These are phyloP conservation scores for Xenentodon cancila DNA, from an alignment of 2,797 vertebrate species.

Conservation along the genomic window DNA sequence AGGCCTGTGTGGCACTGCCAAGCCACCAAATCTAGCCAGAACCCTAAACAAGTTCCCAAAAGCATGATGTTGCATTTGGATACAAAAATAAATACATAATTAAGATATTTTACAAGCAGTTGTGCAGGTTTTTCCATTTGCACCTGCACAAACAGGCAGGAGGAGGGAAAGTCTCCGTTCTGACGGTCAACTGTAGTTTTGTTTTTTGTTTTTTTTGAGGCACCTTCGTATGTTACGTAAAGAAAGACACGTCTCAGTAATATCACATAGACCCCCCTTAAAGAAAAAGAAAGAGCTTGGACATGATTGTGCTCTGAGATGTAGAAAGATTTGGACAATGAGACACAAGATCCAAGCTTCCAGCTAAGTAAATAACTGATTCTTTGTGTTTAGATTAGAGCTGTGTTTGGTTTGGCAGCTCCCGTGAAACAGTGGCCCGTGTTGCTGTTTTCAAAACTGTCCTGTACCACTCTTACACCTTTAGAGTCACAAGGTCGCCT, in stretches of 20 bases:
- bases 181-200: not conserved
- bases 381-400: conserved; percentile 2
- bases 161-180: not conserved
- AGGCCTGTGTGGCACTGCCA: not conserved
- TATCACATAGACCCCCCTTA: not conserved
- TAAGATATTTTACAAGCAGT: not conserved
- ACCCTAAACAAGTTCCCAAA: not conserved
- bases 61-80: not conserved
- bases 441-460: not conserved
- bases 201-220: too few relatives aligned
- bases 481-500: not conserved
- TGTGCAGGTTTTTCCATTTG: not conserved
- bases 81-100: not conserved
- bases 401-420: not conserved
- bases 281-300: too few relatives aligned
- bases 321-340: too few relatives aligned
- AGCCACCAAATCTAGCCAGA: not conserved
- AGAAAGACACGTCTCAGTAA: too few relatives aligned
- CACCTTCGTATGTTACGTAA: too few relatives aligned
- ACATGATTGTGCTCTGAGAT: too few relatives aligned
- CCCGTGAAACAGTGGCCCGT: not conserved
- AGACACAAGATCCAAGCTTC: too few relatives aligned
- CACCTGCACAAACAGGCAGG: not conserved
- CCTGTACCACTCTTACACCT: not conserved
- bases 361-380: conserved; percentile 15